A percentile compares a stretch with the other conserved stretches of the same genome.
Conservation (phyloP, 2,797 vertebrate genomes). For the Coccyzus lansbergi region DNA sequence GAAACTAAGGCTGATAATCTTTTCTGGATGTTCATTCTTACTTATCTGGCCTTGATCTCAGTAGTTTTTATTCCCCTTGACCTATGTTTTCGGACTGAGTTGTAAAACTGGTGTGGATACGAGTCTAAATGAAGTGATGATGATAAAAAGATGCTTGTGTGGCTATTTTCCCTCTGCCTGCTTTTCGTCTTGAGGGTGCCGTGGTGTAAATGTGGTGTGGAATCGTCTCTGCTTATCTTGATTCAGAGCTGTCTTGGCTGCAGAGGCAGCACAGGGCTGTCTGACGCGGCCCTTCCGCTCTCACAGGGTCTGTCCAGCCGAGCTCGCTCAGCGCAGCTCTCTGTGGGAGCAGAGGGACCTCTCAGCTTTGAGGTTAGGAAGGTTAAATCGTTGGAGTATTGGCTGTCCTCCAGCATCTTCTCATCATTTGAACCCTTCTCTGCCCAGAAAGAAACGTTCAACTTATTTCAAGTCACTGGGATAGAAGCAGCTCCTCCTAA, state of each 20-base stretch:
- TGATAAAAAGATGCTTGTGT: neutral
- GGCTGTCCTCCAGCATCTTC: neutral
- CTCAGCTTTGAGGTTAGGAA: neutral
- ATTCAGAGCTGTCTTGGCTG: neutral
- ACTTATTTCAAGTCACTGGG: neutral
- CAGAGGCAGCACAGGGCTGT: accelerated
- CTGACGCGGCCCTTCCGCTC: neutral
- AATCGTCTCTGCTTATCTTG: neutral
- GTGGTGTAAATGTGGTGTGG: neutral
- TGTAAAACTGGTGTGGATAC: neutral
- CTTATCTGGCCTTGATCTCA: neutral
- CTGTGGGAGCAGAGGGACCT: neutral
- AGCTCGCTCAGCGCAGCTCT: neutral
- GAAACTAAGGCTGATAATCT: neutral
- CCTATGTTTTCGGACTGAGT: neutral
- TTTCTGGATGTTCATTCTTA: neutral
- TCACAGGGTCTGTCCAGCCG: neutral
- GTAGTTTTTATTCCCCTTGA: neutral
- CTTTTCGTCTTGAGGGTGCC: neutral
- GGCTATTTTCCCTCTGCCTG: neutral
- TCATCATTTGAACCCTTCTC: neutral
- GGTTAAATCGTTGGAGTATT: neutral
- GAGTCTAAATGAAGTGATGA: neutral
- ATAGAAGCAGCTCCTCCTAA: neutral
- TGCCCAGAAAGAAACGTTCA: neutral